Evolutionary conservation across 2,888 invertebrate genomes (phyloP), one percentile per base, ranked within the genome.

Genomic region (Machimus atricapillus): DNA sequence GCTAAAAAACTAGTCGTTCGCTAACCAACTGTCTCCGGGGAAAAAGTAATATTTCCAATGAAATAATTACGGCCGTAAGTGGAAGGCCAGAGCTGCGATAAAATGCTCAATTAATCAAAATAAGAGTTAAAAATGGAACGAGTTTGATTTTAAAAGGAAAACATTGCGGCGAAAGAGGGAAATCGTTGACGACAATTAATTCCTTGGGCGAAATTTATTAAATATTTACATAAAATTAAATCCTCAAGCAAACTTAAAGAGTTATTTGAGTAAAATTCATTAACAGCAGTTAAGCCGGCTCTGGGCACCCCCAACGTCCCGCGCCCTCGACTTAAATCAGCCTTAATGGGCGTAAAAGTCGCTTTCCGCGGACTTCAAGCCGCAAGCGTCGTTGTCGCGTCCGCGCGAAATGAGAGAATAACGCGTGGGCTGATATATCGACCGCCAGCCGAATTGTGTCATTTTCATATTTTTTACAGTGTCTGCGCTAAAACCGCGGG

Each of bases 141-240:
- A 16, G 52, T 52, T 66, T 66, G 8, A 12, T 27, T 27, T 19
- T 23, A 40, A 40, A 19, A 27, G 14, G 19, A 23, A 27, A 66
- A 27, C 66, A 1, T 12, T 7, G 66, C 23, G 66, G 66, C 27
- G 66, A 66, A 66, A 66, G 66, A 27, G 66, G 66, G 66, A 66
- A 66, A 66, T 66, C 66, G 27, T 31, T 16, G 9, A 27, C 76
- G 37, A 19, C 76, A 76, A 76, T 76, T 76, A 76, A 37, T 76
- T 76, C 1, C 40, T 37, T 34, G 37, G n/a, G 40, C n/a, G 31
- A 74, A 74, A 74, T 74, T 85, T 40, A 46, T 73, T 85, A 46
- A 85, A 85, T 85, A 82, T 85, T 85, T 85, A 31, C 74, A 46
- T 74, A 85, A 74, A 73, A 58, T 74, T 85, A 85, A 85, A 52